These are phyloP conservation scores for Panagrolaimus sp. DNA, from an alignment of 1,140 invertebrate species.

Conservation along the genomic window DNA sequence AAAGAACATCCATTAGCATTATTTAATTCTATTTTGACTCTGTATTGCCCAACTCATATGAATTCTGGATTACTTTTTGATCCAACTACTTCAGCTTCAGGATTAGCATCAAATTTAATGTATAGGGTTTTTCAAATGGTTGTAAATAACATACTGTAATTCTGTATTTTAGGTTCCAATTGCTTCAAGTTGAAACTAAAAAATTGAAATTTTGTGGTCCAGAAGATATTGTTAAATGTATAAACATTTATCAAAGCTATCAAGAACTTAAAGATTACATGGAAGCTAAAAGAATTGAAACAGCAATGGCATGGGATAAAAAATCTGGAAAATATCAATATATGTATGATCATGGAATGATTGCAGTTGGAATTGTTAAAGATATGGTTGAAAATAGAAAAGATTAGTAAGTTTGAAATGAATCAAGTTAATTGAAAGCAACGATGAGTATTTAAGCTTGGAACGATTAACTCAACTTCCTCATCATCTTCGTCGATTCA, in stretches of 20 bases:
- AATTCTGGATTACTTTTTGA: conserved; percentile 22
- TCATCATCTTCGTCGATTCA: conserved; percentile 27
- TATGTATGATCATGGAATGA: not conserved
- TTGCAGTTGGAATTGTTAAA: not conserved
- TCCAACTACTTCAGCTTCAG: conserved; percentile 1
- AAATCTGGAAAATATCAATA: not conserved
- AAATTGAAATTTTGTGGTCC: not conserved
- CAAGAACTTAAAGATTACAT: conserved; percentile 1
- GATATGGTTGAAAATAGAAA: not conserved
- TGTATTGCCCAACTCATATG: conserved; percentile 34
- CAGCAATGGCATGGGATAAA: not conserved
- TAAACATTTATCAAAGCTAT: not conserved
- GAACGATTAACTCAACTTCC: conserved; percentile 10
- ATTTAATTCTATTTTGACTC: conserved; percentile 29
- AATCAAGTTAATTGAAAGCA: too few relatives aligned
- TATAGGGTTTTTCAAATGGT: too few relatives aligned
- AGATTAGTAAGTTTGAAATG: too few relatives aligned
- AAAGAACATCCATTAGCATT: conserved; percentile 15
- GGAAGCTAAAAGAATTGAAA: not conserved
- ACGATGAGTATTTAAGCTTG: not conserved
- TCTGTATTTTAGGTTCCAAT: not conserved
- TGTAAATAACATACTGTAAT: not conserved
- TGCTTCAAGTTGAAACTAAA: not conserved
- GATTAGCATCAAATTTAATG: conserved; percentile 1
- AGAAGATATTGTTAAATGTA: not conserved